Conservation (phyloP, 2,888 invertebrate genomes). For the Itoplectis maculator region DNA sequence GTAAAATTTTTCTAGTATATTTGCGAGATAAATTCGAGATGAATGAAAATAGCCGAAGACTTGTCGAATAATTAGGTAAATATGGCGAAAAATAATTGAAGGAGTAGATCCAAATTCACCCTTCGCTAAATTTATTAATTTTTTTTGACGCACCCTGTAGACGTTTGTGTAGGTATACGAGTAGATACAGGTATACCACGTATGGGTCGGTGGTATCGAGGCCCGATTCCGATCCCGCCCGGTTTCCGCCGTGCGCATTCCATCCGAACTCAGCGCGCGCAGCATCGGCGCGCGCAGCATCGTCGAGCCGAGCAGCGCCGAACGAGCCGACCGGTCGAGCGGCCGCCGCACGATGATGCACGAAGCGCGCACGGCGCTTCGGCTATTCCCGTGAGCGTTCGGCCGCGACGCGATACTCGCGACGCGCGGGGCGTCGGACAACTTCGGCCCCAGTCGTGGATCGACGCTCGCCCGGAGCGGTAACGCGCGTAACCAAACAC, state of each 20-base stretch:
- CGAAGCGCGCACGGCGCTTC: conserved; percentile 10
- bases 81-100: no score
- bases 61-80: no score
- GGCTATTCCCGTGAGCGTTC: conserved; percentile 51
- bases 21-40: no score
- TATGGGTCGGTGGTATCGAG: conserved; percentile 63
- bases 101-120: no score
- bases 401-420: conserved; percentile 59
- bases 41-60: no score
- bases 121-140: background rate
- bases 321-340: conserved; percentile 19
- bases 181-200: conserved; percentile 38
- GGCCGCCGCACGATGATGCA: background rate
- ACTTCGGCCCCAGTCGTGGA: conserved; percentile 79
- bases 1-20: no score
- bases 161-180: conserved; percentile 23
- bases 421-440: conserved; percentile 70
- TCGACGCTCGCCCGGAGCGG: conserved; percentile 79
- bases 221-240: conserved; percentile 82
- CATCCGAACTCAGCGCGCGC: conserved; percentile 71
- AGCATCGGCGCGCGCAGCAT: conserved; percentile 37
- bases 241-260: conserved; percentile 83
- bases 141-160: conserved; percentile 58
- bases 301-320: conserved; percentile 21
- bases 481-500: conserved; percentile 47